Conservation (phyloP, 53 echinoderm and acorn worm genomes). For the Temnopleurus reevesii region DNA sequence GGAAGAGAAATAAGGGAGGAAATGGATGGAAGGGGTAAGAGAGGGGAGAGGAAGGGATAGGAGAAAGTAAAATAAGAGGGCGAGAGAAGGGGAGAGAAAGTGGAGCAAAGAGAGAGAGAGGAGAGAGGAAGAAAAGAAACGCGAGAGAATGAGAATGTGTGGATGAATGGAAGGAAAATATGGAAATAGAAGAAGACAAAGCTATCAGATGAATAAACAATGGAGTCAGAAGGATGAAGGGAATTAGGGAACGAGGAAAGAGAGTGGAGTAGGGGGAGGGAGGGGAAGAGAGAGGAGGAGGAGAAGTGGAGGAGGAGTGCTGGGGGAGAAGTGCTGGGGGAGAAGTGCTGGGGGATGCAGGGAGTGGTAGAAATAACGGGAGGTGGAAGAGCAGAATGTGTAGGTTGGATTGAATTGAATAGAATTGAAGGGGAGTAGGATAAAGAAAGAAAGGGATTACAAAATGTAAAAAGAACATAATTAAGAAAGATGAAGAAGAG, state of each 20-base stretch:
- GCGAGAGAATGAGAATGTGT: background rate
- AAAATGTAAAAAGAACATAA: too few relatives aligned
- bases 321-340: background rate
- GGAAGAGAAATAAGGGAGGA: too few relatives aligned
- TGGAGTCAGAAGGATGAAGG: too few relatives aligned
- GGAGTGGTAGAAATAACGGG: background rate
- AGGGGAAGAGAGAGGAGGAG: background rate
- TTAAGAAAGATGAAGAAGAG: too few relatives aligned
- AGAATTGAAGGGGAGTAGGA: too few relatives aligned
- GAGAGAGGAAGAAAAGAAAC: background rate
- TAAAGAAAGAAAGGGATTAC: too few relatives aligned
- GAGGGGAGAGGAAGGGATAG: background rate
- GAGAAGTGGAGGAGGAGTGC: background rate
- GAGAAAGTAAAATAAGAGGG: background rate
- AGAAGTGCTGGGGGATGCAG: background rate
- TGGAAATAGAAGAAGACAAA: background rate
- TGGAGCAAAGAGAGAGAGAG: background rate
- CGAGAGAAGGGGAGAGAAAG: background rate
- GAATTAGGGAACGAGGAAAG: too few relatives aligned
- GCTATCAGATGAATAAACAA: background rate
- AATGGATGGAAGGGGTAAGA: too few relatives aligned
- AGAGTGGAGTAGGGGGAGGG: background rate
- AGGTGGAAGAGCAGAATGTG: too few relatives aligned
- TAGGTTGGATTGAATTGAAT: too few relatives aligned
- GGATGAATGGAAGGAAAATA: background rate